Percentiles rank a stretch among this genome's conserved stretches.
phyloP scores from a whole-genome alignment of 2,113 vertebrate species.

The Mesoclemmys tuberculata region DNA sequence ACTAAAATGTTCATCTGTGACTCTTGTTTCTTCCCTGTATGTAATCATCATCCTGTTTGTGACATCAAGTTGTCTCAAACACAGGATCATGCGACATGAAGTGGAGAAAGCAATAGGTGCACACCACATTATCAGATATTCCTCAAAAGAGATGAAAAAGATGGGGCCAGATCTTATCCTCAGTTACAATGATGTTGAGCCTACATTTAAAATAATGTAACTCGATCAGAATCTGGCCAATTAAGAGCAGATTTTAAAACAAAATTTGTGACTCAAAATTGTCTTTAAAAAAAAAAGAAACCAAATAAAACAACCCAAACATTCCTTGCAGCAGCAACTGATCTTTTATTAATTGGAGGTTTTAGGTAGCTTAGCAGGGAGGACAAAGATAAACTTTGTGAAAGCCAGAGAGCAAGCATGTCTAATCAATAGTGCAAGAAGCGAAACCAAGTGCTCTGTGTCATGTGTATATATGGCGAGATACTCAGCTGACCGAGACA shows the following conservation, averaged over 20 bases:
- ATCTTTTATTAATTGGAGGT: rapidly evolving
- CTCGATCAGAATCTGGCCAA: background rate
- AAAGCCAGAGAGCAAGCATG: background rate
- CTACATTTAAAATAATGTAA: too few relatives aligned
- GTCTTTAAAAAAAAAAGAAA: background rate
- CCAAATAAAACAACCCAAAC: background rate
- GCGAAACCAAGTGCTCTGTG: rapidly evolving
- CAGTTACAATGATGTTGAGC: background rate
- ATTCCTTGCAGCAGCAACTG: background rate
- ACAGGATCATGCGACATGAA: background rate
- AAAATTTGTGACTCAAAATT: background rate
- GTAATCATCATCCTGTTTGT: background rate
- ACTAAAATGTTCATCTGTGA: background rate
- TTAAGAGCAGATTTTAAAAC: background rate
- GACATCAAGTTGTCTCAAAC: background rate
- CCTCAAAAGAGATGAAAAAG: background rate
- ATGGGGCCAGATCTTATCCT: background rate
- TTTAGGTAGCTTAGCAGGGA: background rate
- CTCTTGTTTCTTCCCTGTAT: background rate
- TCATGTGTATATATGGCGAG: background rate
- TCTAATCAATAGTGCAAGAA: background rate
- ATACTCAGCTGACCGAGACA: background rate
- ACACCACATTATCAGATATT: background rate
- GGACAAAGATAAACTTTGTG: background rate
- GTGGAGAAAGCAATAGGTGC: background rate